Percentiles rank a stretch among this genome's conserved stretches.
These are phyloP conservation scores for Nannoperca australis DNA, from an alignment of 2,797 vertebrate species.

Conservation along the genomic window DNA sequence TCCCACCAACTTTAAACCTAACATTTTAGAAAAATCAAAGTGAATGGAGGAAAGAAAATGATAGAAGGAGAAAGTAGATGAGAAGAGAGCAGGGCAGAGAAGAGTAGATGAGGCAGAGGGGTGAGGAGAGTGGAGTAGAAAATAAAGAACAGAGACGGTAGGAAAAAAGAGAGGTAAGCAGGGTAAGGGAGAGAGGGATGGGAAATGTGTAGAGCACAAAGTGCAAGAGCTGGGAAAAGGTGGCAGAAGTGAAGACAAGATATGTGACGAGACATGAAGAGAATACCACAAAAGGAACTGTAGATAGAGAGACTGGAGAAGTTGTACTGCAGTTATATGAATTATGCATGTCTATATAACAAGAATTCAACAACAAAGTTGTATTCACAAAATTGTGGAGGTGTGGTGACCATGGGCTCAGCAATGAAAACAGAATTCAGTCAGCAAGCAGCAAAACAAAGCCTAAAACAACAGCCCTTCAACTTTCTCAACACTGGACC, in stretches of 20 bases:
- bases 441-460: constrained; percentile 19
- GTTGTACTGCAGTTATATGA: constrained; percentile 44
- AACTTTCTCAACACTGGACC: constrained; percentile 1
- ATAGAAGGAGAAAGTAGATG: constrained; percentile 39
- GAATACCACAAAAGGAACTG: constrained; percentile 44
- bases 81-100: constrained; percentile 32
- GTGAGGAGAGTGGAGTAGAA: constrained; percentile 39
- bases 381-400: constrained; percentile 23
- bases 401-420: constrained; percentile 42
- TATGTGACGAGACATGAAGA: constrained; percentile 50
- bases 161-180: constrained; percentile 32
- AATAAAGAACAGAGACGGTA: constrained; percentile 36
- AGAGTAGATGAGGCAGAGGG: constrained; percentile 22
- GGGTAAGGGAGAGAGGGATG: constrained; percentile 5
- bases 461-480: constrained; percentile 11
- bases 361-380: constrained; percentile 57
- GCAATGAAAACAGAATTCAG: constrained; percentile 23
- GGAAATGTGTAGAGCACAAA: constrained; percentile 24
- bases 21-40: constrained; percentile 73
- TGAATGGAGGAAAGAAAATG: constrained; percentile 47
- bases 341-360: constrained; percentile 60
- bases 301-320: constrained; percentile 41
- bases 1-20: constrained; percentile 56
- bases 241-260: constrained; percentile 31
- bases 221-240: constrained; percentile 1